phyloP scores from a whole-genome alignment of 2,113 vertebrate genomes.

The Actenoides lindsayi region DNA sequence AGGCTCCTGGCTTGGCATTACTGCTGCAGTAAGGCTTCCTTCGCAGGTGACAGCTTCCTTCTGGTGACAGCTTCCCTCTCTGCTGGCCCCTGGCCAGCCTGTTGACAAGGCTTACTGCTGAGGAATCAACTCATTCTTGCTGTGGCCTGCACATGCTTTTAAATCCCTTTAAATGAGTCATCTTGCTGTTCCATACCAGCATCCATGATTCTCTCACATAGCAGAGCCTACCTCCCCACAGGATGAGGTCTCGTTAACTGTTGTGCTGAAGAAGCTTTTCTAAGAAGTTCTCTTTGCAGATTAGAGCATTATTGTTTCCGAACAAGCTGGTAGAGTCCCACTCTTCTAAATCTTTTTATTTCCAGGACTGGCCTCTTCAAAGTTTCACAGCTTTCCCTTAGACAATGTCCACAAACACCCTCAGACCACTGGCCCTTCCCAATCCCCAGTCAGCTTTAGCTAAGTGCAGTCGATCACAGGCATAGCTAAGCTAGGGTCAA shows the following conservation, averaged over 20 bases:
- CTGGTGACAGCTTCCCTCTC: not conserved
- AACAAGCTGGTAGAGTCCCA: not conserved
- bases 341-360: not conserved
- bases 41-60: not conserved
- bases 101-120: not conserved
- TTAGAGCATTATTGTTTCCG: not conserved
- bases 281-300: not conserved
- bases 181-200: not conserved
- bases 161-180: not conserved
- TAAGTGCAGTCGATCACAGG: not conserved
- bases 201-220: not conserved
- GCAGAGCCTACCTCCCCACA: rapidly evolving
- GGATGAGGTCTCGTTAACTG: rapidly evolving
- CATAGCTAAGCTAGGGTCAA: not conserved
- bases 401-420: not conserved
- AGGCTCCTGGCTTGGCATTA: not conserved
- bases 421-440: not conserved
- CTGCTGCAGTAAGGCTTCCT: not conserved
- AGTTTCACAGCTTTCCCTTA: not conserved
- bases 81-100: not conserved
- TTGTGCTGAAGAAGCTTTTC: not conserved
- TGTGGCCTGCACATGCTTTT: not conserved
- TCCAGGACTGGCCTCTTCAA: not conserved
- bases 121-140: not conserved
- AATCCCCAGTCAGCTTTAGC: not conserved